A percentile compares a stretch with the other conserved stretches of the same genome.
phyloP scores from a whole-genome alignment of 2,888 invertebrate genomes.

The Philereme transversata region DNA sequence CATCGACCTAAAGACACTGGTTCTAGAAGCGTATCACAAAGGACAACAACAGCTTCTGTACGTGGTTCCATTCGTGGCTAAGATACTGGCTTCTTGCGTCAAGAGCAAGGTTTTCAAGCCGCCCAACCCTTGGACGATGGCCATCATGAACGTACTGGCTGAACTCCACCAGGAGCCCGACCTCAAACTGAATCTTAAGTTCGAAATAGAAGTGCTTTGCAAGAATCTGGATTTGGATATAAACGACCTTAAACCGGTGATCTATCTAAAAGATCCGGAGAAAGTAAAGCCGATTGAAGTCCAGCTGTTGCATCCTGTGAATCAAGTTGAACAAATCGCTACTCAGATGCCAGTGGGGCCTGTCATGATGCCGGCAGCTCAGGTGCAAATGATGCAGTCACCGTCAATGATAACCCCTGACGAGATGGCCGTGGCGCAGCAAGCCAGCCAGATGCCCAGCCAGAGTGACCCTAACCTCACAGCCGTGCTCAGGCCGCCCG shows the following conservation, averaged over 20 bases:
- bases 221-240: slow-evolving; percentile 96
- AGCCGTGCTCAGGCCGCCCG: slow-evolving; percentile 88
- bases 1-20: slow-evolving; percentile 96
- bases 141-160: slow-evolving; percentile 96
- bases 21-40: slow-evolving; percentile 98
- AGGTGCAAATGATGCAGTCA: slow-evolving; percentile 69
- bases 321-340: slow-evolving; percentile 76
- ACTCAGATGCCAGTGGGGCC: slow-evolving; percentile 61
- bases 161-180: slow-evolving; percentile 98
- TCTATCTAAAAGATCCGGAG: slow-evolving; percentile 95
- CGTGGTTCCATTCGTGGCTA: slow-evolving; percentile 99
- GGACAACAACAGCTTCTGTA: slow-evolving; percentile 98
- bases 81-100: slow-evolving; percentile 97
- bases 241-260: slow-evolving; percentile 91
- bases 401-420: slow-evolving; percentile 76
- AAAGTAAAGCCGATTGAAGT: slow-evolving; percentile 91
- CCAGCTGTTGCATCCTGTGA: slow-evolving; percentile 92
- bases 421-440: slow-evolving; percentile 64
- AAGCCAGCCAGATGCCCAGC: slow-evolving; percentile 68
- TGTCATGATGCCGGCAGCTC: slow-evolving; percentile 63
- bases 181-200: slow-evolving; percentile 98
- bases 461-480: slow-evolving; percentile 69
- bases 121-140: slow-evolving; percentile 99
- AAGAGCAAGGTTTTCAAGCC: slow-evolving; percentile 98
- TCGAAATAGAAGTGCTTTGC: slow-evolving; percentile 99